Evolutionary conservation across 1,140 invertebrate species (phyloP).

Genomic region (Dreissena rostriformis): DNA sequence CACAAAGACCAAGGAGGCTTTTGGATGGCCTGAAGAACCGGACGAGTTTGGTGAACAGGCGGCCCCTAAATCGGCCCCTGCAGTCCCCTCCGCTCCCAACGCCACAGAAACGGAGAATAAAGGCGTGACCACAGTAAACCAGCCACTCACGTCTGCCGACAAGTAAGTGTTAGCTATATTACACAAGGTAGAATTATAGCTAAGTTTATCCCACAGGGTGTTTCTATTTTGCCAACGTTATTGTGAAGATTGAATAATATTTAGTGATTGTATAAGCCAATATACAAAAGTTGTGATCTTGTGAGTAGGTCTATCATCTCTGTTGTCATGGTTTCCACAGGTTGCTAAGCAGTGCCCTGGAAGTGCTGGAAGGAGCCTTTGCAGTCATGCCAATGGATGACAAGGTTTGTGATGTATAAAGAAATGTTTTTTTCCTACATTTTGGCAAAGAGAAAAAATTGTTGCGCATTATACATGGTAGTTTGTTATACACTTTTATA

Average conservation of each 20-base stretch:
- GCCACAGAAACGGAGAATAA: conserved; percentile 54
- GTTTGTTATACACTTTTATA: too few relatives aligned
- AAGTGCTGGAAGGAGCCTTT: conserved; percentile 89
- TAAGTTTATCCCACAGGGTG: too few relatives aligned
- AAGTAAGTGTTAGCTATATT: conserved; percentile 31
- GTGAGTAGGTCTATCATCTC: neutral
- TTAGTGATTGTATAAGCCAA: too few relatives aligned
- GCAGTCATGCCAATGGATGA: conserved; percentile 74
- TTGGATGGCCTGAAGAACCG: conserved; percentile 98
- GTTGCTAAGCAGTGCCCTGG: conserved; percentile 88
- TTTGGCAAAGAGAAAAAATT: too few relatives aligned
- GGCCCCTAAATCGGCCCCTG: conserved; percentile 56
- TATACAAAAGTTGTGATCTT: neutral
- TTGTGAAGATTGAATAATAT: neutral
- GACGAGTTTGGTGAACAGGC: conserved; percentile 88
- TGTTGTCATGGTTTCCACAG: conserved; percentile 73
- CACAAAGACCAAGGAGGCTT: conserved; percentile 96
- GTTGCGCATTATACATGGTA: too few relatives aligned
- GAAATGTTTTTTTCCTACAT: too few relatives aligned
- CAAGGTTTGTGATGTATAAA: conserved; percentile 51
- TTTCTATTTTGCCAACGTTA: neutral
- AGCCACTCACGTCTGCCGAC: conserved; percentile 80
- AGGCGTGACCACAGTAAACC: conserved; percentile 57
- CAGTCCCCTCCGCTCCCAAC: conserved; percentile 52
- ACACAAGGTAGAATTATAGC: too few relatives aligned